phyloP scores from a whole-genome alignment of 2,888 invertebrate genomes.

The Pseudococcus viburni region DNA sequence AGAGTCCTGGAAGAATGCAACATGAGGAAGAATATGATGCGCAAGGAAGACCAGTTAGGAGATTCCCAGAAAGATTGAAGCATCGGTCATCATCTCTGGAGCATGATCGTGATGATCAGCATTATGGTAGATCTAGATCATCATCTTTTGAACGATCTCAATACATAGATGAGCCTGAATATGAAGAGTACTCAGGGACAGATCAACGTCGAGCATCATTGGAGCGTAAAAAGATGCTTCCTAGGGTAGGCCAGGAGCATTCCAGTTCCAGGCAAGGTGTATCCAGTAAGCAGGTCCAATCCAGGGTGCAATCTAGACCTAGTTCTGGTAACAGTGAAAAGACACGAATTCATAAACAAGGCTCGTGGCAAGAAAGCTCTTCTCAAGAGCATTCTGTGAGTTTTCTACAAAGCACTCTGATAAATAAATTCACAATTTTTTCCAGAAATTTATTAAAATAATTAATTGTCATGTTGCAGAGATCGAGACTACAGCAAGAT shows the following conservation, averaged over 20 bases:
- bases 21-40: background rate
- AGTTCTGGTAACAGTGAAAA: background rate
- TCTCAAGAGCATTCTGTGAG: conserved; percentile 20
- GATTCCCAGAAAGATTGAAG: conserved; percentile 14
- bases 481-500: conserved; percentile 36
- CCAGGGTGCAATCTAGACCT: background rate
- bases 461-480: background rate
- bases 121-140: conserved; percentile 57
- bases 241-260: background rate
- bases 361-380: conserved; percentile 23
- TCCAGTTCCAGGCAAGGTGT: background rate
- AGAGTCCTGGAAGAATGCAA: conserved; percentile 40
- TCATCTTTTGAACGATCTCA: conserved; percentile 56
- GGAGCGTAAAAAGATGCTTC: conserved; percentile 26
- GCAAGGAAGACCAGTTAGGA: conserved; percentile 1
- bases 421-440: background rate
- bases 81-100: conserved; percentile 58
- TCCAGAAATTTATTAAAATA: no score
- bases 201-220: conserved; percentile 43
- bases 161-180: background rate
- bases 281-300: background rate
- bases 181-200: conserved; percentile 9
- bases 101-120: conserved; percentile 13
- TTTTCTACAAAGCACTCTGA: background rate
- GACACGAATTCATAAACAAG: conserved; percentile 16